A percentile compares a stretch with the other conserved stretches of the same genome.
Conservation (phyloP, 1,140 invertebrate species). For the Helicoverpa armigera region DNA sequence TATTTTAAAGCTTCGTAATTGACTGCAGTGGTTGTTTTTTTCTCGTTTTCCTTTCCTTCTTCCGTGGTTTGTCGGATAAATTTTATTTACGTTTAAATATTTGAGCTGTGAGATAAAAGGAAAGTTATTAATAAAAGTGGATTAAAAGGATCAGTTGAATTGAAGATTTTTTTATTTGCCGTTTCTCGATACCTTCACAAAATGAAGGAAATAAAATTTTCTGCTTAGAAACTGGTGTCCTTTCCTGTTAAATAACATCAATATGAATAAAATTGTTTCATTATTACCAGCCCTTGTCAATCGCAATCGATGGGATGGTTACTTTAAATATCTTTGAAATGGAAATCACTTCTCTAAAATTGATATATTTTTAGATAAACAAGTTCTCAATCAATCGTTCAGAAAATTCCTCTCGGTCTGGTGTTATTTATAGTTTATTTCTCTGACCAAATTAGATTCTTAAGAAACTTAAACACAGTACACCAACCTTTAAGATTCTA, state of each 20-base stretch:
- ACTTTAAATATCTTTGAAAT: neutral
- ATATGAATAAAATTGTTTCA: neutral
- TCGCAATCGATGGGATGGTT: neutral
- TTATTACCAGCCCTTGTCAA: neutral
- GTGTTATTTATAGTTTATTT: no score
- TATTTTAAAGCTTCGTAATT: slow-evolving; percentile 84
- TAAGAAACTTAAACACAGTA: no score
- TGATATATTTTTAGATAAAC: neutral
- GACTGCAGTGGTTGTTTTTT: slow-evolving; percentile 73
- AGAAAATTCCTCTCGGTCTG: no score
- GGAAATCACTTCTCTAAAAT: neutral
- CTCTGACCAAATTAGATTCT: no score
- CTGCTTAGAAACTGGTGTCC: neutral
- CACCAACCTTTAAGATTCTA: no score
- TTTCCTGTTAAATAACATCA: slow-evolving; percentile 9
- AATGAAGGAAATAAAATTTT: neutral
- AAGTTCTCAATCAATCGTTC: neutral
- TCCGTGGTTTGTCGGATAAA: slow-evolving; percentile 70
- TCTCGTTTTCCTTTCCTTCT: slow-evolving; percentile 67
- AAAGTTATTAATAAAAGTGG: slow-evolving; percentile 71
- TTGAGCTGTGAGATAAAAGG: slow-evolving; percentile 67
- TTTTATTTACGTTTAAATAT: slow-evolving; percentile 79
- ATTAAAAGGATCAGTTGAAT: slow-evolving; percentile 63
- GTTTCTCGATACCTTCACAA: slow-evolving; percentile 20
- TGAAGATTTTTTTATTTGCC: slow-evolving; percentile 41